Evolutionary conservation across 2,797 vertebrate species (phyloP).

Genomic region (Brotula barbata): DNA sequence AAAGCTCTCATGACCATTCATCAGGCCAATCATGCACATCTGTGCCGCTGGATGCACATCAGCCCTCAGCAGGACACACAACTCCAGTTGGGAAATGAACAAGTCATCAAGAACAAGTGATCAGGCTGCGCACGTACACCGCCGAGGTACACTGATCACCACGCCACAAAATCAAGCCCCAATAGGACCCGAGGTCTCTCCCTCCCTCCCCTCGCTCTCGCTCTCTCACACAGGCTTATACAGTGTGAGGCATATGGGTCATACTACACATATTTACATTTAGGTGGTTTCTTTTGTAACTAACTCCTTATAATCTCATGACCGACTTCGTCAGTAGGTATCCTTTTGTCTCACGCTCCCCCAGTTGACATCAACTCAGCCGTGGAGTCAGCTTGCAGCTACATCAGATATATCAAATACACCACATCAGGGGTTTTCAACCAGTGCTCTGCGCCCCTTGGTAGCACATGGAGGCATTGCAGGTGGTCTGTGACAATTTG

Average conservation of each 20-base stretch:
- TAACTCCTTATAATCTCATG: too few relatives aligned
- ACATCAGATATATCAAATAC: too few relatives aligned
- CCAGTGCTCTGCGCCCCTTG: too few relatives aligned
- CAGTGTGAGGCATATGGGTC: background rate
- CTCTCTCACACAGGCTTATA: conserved; percentile 1
- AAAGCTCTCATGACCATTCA: conserved; percentile 52
- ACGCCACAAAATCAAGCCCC: conserved; percentile 13
- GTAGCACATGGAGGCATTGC: too few relatives aligned
- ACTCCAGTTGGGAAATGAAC: conserved; percentile 38
- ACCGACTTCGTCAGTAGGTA: too few relatives aligned
- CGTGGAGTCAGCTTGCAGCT: too few relatives aligned
- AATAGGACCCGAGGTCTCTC: background rate
- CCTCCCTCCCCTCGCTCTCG: background rate
- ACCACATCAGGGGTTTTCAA: too few relatives aligned
- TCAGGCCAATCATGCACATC: conserved; percentile 56
- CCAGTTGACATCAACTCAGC: too few relatives aligned
- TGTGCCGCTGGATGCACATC: conserved; percentile 49
- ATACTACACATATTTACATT: background rate
- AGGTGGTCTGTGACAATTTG: too few relatives aligned
- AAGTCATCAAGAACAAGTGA: conserved; percentile 26
- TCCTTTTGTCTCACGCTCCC: too few relatives aligned
- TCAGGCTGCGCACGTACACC: conserved; percentile 13
- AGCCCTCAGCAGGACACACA: conserved; percentile 46
- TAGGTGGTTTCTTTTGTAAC: too few relatives aligned
- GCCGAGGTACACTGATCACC: conserved; percentile 12